Conservation (phyloP, 2,797 vertebrate genomes). For the Danio jaintianensis region DNA sequence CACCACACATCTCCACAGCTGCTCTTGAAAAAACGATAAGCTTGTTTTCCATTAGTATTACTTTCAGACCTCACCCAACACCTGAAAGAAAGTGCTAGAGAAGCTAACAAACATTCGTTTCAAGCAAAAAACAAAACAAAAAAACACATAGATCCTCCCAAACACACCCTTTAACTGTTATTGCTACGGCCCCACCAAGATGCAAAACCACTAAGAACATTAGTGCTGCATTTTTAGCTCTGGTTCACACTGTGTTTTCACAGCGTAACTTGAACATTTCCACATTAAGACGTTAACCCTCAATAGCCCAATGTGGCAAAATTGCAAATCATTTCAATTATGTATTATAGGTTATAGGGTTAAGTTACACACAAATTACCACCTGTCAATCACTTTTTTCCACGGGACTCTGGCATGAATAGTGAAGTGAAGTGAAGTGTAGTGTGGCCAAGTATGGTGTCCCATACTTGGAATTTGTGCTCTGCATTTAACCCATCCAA, state of each 20-base stretch:
- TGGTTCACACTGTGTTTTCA: slow-evolving; percentile 15
- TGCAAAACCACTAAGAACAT: slow-evolving; percentile 36
- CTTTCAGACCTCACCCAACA: slow-evolving; percentile 22
- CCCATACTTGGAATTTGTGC: too few relatives aligned
- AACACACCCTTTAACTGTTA: slow-evolving; percentile 17
- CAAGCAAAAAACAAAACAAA: background rate
- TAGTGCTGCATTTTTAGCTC: slow-evolving; percentile 21
- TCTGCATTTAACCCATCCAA: too few relatives aligned
- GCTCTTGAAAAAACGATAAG: slow-evolving; percentile 23
- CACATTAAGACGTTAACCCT: slow-evolving; percentile 12
- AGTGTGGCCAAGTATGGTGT: too few relatives aligned
- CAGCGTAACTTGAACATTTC: slow-evolving; percentile 1
- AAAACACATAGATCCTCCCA: slow-evolving; percentile 13
- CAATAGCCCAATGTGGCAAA: background rate
- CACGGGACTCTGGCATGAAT: too few relatives aligned
- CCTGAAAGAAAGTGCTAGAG: slow-evolving; percentile 2
- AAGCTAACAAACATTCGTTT: background rate
- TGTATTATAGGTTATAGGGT: background rate
- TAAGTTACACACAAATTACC: too few relatives aligned
- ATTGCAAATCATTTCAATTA: background rate
- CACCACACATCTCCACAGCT: slow-evolving; percentile 29
- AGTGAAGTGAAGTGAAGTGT: too few relatives aligned
- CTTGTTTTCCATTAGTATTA: slow-evolving; percentile 20
- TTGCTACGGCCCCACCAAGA: slow-evolving; percentile 16
- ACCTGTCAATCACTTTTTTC: too few relatives aligned